Conservation (phyloP, 2,113 vertebrate genomes). For the Podarcis raffonei region DNA sequence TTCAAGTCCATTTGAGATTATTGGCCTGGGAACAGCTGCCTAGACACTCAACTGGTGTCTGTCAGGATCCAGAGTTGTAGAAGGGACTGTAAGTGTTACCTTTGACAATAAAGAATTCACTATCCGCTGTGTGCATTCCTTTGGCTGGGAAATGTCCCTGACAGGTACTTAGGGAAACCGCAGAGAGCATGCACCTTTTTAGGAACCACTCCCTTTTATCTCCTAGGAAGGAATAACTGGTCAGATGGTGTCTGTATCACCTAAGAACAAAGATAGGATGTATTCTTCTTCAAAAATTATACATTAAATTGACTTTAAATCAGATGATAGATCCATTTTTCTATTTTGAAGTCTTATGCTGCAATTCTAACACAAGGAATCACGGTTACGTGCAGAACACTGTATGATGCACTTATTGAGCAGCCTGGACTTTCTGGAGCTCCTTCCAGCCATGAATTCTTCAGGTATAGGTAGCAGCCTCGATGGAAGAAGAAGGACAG, state of each 20-base stretch:
- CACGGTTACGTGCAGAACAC: background rate
- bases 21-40: too few relatives aligned
- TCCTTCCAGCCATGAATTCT: background rate
- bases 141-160: too few relatives aligned
- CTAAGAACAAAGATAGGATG: background rate
- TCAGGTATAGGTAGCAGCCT: background rate
- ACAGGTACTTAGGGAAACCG: background rate
- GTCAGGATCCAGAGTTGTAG: too few relatives aligned
- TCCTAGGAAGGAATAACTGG: background rate
- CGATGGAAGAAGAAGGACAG: background rate
- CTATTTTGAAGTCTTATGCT: background rate
- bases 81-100: too few relatives aligned
- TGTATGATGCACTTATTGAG: background rate
- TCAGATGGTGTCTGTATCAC: background rate
- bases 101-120: too few relatives aligned
- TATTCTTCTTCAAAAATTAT: background rate
- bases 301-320: background rate
- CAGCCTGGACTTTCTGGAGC: background rate
- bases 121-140: too few relatives aligned
- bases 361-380: too few relatives aligned
- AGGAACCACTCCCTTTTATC: background rate
- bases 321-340: background rate
- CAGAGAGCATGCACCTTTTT: background rate
- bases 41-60: too few relatives aligned
- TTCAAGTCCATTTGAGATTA: background rate